Base-by-base conservation (phyloP, 2,797 vertebrate genomes). In the Diplodus sargus region DNA sequence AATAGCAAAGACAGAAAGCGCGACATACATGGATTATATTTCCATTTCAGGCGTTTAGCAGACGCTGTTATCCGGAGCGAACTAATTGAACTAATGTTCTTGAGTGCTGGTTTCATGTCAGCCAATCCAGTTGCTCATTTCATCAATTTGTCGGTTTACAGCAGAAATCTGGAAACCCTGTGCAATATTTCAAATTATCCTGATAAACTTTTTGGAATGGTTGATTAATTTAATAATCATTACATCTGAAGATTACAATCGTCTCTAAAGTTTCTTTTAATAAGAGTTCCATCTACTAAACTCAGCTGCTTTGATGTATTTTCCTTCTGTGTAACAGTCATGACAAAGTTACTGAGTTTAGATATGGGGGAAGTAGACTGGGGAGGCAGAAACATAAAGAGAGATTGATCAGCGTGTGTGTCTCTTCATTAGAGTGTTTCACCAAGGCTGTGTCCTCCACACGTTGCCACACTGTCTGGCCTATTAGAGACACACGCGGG, bases 371-470 rank as follows among this genome's bases (percentile, higher is more conserved):
- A 8, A 48, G 64, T 12, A 53, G 74, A 63, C 52, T 16, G 53
- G 53, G 84, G 83, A 51, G 70, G 74, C 43, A 49, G 86, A 28
- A 64, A 74, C 82, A 87, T 84, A 66, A 86, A 89, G 85, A 78
- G 78, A 76, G 76, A 86, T 75, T 71, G 75, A 90, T 87, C 89
- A 87, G 87, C 83, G 17, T 90, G 91, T 86, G 87, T 70, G 82
- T 93, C 90, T 94, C 91, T 94, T 95, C 92, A 93, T 94, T 92
- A 94, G 89, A 81, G 91, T 84, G 84, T 82, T 92, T 84, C 84
- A 87, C 79, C 90, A 85, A 82, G 87, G 87, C 89, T 87, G 89
- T 56, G 81, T 89, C 93, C 89, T 90, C 91, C 74, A 89, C 91
- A 91, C 83, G 91, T 82, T 84, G 81, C 89, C 89, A 71, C 87